Evolutionary conservation across 2,113 vertebrate species (phyloP).

Genomic region (Nyctibius bracteatus): DNA sequence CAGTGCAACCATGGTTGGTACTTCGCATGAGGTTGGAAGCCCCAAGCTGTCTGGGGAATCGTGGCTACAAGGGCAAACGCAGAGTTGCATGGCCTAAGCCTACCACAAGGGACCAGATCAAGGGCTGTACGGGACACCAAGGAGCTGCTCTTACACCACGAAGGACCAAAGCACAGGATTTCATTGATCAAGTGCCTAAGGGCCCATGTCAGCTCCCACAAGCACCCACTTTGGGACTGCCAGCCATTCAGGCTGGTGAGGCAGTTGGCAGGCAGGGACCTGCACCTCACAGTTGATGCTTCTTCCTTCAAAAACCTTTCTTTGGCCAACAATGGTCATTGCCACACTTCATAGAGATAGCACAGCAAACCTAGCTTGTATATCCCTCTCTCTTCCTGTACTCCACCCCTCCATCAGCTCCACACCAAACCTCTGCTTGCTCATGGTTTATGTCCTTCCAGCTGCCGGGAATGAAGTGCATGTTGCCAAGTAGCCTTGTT

Average conservation of each 20-base stretch:
- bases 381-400: background rate
- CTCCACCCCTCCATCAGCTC: background rate
- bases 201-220: background rate
- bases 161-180: background rate
- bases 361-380: background rate
- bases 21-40: rapidly evolving
- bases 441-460: background rate
- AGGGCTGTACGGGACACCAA: no score
- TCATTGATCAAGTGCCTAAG: background rate
- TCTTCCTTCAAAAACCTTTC: background rate
- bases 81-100: background rate
- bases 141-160: background rate
- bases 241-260: background rate
- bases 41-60: rapidly evolving
- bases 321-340: background rate
- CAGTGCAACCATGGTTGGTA: rapidly evolving
- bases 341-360: rapidly evolving
- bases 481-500: background rate
- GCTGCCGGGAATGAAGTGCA: background rate
- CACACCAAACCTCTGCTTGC: background rate
- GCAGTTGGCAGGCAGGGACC: background rate
- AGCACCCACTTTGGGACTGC: rapidly evolving
- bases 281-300: background rate
- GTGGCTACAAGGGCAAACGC: rapidly evolving
- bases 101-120: no score